Percentiles rank a stretch among this genome's conserved stretches.
Conservation (phyloP, 2,888 invertebrate species). For the Lasioglossum morio region DNA sequence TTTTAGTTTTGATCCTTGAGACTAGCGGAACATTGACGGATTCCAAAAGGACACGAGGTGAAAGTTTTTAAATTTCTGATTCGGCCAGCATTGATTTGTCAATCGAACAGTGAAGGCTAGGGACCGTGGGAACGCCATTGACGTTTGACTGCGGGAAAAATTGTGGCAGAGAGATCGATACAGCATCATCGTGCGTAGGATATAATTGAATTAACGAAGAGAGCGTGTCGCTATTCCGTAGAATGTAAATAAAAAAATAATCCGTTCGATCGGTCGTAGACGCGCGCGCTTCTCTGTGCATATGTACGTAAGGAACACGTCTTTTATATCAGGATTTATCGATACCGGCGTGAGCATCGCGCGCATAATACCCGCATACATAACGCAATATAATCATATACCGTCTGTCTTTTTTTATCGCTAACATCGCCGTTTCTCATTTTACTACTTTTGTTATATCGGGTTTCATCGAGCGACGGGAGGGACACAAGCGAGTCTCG, state of each 20-base stretch:
- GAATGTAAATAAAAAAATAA: constrained; percentile 38
- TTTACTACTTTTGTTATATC: constrained; percentile 50
- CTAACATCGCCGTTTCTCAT: constrained; percentile 39
- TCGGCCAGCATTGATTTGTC: constrained; percentile 3
- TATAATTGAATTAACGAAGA: constrained; percentile 9
- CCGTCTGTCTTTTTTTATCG: constrained; percentile 35
- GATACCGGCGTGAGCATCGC: constrained; percentile 38
- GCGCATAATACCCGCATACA: constrained; percentile 44
- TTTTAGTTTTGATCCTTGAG: background rate
- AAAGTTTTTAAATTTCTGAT: background rate
- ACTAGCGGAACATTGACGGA: background rate
- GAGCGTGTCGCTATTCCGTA: constrained; percentile 32
- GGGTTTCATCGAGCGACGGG: constrained; percentile 65
- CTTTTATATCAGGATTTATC: constrained; percentile 77
- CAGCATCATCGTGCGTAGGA: constrained; percentile 26
- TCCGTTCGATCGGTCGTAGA: constrained; percentile 38
- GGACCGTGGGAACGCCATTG: background rate
- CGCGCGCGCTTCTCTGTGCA: constrained; percentile 68
- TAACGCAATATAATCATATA: background rate
- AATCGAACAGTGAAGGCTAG: background rate
- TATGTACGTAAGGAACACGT: constrained; percentile 75
- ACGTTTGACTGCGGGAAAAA: constrained; percentile 1
- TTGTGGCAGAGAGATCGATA: background rate
- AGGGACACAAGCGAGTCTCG: constrained; percentile 68
- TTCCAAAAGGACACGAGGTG: background rate